Percentiles rank a stretch among this genome's conserved stretches.
phyloP scores from a whole-genome alignment of 1,140 invertebrate species.

The Bacillus rossius region DNA sequence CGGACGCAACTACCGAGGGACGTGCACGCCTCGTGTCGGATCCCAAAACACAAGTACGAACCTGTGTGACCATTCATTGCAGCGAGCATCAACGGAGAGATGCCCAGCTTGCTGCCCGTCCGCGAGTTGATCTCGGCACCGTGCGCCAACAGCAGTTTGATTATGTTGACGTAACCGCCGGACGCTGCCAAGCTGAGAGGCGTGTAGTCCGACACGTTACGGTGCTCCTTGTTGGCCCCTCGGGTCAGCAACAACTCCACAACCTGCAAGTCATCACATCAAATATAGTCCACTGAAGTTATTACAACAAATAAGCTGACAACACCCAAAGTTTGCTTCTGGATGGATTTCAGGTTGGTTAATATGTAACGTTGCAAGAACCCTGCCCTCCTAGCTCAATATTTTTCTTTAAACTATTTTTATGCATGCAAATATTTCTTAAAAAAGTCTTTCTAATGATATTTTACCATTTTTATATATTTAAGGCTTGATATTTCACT shows the following conservation, averaged over 20 bases:
- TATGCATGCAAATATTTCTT: no score
- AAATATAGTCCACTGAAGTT: no score
- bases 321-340: no score
- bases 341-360: no score
- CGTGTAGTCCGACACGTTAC: slow-evolving; percentile 99
- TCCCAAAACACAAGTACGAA: slow-evolving; percentile 21
- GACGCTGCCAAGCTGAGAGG: slow-evolving; percentile 96
- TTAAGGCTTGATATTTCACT: no score
- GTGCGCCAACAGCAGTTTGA: slow-evolving; percentile 84
- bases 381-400: no score
- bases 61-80: slow-evolving; percentile 99
- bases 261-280: slow-evolving; percentile 48
- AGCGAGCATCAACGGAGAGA: slow-evolving; percentile 97
- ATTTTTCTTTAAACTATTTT: no score
- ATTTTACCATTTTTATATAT: no score
- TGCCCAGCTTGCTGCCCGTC: slow-evolving; percentile 94
- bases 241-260: slow-evolving; percentile 87
- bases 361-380: no score
- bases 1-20: background rate
- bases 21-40: background rate
- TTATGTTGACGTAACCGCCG: slow-evolving; percentile 98
- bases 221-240: slow-evolving; percentile 96
- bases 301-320: no score
- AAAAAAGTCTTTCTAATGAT: no score
- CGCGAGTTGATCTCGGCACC: slow-evolving; percentile 98